Evolutionary conservation across 2,888 invertebrate genomes (phyloP).

Genomic region (Carterocephalus palaemon): DNA sequence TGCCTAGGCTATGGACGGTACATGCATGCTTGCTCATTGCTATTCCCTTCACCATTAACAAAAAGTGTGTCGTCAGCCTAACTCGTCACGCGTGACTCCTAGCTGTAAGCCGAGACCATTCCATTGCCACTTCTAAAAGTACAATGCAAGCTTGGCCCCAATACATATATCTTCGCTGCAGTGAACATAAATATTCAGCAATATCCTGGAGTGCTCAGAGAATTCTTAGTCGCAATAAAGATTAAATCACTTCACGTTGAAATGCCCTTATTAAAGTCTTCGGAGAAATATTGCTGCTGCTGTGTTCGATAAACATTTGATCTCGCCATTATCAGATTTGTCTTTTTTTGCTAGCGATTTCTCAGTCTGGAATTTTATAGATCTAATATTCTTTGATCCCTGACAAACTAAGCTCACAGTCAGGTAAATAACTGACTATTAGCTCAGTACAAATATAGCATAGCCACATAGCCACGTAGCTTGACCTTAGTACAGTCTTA

Average conservation of each 20-base stretch:
- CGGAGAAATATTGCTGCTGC: constrained; percentile 9
- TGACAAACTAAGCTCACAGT: no score
- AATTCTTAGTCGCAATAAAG: constrained; percentile 21
- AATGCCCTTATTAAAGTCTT: constrained; percentile 15
- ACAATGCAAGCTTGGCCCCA: constrained; percentile 5
- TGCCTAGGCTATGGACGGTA: no score
- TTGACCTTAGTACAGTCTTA: no score
- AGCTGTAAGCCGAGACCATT: not conserved
- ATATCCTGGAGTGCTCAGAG: constrained; percentile 10
- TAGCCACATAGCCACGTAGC: no score
- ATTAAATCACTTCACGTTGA: constrained; percentile 15
- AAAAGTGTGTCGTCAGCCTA: no score
- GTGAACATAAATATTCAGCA: constrained; percentile 17
- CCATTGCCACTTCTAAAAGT: not conserved
- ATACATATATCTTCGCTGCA: constrained; percentile 11
- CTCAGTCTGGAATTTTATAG: no score
- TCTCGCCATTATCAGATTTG: constrained; percentile 3
- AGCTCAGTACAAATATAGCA: no score
- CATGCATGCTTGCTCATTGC: no score
- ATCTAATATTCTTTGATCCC: no score
- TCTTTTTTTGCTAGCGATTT: not conserved
- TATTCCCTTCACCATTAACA: no score
- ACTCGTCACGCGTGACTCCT: no score
- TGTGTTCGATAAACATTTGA: constrained; percentile 9
- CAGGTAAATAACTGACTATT: no score